Evolutionary conservation across 2,888 invertebrate genomes (phyloP).

Genomic region (Eupithecia subumbrata): DNA sequence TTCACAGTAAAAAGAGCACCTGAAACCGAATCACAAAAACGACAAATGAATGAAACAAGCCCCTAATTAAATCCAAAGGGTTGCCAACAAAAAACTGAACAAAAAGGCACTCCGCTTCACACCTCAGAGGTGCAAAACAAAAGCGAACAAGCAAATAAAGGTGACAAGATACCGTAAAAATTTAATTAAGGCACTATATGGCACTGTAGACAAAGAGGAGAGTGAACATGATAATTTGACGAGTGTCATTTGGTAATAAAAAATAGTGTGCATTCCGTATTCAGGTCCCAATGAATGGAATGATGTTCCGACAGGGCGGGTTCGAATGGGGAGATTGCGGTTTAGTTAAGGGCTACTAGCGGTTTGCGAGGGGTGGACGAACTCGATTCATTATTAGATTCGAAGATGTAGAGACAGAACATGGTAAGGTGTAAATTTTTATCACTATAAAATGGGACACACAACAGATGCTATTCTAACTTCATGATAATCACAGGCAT

Average conservation of each 20-base stretch:
- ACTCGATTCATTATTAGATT: constrained; percentile 15
- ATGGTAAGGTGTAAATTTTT: not conserved
- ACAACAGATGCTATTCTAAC: not conserved
- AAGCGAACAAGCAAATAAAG: constrained; percentile 63
- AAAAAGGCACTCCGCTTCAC: constrained; percentile 71
- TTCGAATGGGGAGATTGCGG: constrained; percentile 58
- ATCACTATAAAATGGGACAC: not conserved
- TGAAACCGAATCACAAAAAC: constrained; percentile 34
- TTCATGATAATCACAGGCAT: not conserved
- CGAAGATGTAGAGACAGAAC: not conserved
- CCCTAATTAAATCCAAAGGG: constrained; percentile 69
- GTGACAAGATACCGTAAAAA: constrained; percentile 69
- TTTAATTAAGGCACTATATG: constrained; percentile 79
- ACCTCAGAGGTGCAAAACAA: constrained; percentile 81
- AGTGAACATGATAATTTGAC: constrained; percentile 64
- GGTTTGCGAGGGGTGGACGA: constrained; percentile 37
- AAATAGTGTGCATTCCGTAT: constrained; percentile 54
- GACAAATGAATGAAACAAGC: constrained; percentile 47
- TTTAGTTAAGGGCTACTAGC: constrained; percentile 45
- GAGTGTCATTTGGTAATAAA: constrained; percentile 71
- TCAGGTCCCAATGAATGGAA: constrained; percentile 64
- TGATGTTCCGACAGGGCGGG: constrained; percentile 65
- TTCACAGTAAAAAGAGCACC: constrained; percentile 19
- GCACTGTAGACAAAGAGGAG: constrained; percentile 56
- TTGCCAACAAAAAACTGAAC: constrained; percentile 57